Conservation (phyloP, 2,113 vertebrate genomes). For the Ptychochromis oligacanthus region DNA sequence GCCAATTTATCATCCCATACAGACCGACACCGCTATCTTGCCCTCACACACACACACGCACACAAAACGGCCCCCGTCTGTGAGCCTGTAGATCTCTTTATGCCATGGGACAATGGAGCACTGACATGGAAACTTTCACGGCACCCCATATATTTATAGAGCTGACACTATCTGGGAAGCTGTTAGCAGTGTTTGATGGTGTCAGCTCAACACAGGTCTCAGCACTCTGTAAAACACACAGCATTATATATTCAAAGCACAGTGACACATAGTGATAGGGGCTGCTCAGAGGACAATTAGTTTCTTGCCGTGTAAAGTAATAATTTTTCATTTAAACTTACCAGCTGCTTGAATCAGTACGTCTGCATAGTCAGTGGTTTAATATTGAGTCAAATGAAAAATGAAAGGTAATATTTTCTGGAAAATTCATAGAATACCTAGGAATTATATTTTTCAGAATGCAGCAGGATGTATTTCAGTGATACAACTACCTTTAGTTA, state of each 20-base stretch:
- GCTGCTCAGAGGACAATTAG: background rate
- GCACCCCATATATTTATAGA: slow-evolving; percentile 73
- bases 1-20: background rate
- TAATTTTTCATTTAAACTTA: background rate
- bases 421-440: too few relatives aligned
- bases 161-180: slow-evolving; percentile 69
- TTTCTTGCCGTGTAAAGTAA: slow-evolving; percentile 34
- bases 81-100: slow-evolving; percentile 10
- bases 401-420: too few relatives aligned
- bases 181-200: slow-evolving; percentile 33
- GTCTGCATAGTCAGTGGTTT: too few relatives aligned
- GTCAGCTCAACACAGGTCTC: slow-evolving; percentile 22
- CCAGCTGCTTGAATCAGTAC: background rate
- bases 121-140: slow-evolving; percentile 74
- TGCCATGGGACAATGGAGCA: slow-evolving; percentile 30
- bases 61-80: slow-evolving; percentile 14
- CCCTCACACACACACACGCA: background rate
- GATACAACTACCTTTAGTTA: too few relatives aligned
- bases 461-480: too few relatives aligned
- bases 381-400: too few relatives aligned
- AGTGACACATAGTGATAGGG: slow-evolving; percentile 3
- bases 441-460: too few relatives aligned
- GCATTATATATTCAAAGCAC: slow-evolving; percentile 11
- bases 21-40: background rate
- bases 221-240: slow-evolving; percentile 43